A percentile compares a stretch with the other conserved stretches of the same genome.
These are phyloP conservation scores for Probaryconus sp. DNA, from an alignment of 1,140 invertebrate genomes.

Conservation along the genomic window DNA sequence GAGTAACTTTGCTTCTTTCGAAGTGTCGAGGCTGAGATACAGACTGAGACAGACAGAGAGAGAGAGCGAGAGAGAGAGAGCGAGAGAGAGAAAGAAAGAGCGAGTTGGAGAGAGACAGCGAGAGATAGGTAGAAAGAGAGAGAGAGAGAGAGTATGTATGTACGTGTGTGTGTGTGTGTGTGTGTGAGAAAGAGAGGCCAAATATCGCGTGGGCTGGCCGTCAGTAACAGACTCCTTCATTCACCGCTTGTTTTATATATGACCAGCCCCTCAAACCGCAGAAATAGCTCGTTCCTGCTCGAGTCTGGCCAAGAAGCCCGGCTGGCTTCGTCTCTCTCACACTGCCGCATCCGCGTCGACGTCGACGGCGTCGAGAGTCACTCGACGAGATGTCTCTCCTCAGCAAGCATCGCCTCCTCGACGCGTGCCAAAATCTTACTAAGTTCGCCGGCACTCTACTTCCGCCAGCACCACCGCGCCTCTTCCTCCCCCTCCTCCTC, in stretches of 20 bases:
- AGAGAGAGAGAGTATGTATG: slow-evolving; percentile 23
- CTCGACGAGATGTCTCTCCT: slow-evolving; percentile 43
- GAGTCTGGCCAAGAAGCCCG: slow-evolving; percentile 57
- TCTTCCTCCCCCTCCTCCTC: slow-evolving; percentile 45
- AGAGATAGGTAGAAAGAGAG: slow-evolving; percentile 43
- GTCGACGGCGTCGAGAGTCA: slow-evolving; percentile 43
- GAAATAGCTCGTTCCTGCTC: slow-evolving; percentile 71
- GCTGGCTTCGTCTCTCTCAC: slow-evolving; percentile 64
- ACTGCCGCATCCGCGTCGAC: slow-evolving; percentile 66
- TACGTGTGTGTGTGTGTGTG: slow-evolving; percentile 41
- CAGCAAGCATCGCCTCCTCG: slow-evolving; percentile 56
- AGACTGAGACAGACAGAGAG: slow-evolving; percentile 17
- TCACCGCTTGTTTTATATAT: slow-evolving; percentile 75
- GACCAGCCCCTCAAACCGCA: slow-evolving; percentile 67
- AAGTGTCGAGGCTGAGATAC: slow-evolving; percentile 11
- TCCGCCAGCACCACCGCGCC: slow-evolving; percentile 43
- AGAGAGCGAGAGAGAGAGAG: slow-evolving; percentile 41
- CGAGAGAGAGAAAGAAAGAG: slow-evolving; percentile 25
- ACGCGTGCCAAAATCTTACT: slow-evolving; percentile 60
- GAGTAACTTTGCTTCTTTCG: too few species aligned
- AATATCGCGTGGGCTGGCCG: slow-evolving; percentile 72
- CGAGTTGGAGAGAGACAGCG: slow-evolving; percentile 42
- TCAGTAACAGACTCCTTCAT: slow-evolving; percentile 76
- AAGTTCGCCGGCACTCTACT: slow-evolving; percentile 55
- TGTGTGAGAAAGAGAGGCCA: slow-evolving; percentile 52